These are phyloP conservation scores for Callionymus lyra DNA, from an alignment of 2,113 vertebrate genomes.

Conservation along the genomic window DNA sequence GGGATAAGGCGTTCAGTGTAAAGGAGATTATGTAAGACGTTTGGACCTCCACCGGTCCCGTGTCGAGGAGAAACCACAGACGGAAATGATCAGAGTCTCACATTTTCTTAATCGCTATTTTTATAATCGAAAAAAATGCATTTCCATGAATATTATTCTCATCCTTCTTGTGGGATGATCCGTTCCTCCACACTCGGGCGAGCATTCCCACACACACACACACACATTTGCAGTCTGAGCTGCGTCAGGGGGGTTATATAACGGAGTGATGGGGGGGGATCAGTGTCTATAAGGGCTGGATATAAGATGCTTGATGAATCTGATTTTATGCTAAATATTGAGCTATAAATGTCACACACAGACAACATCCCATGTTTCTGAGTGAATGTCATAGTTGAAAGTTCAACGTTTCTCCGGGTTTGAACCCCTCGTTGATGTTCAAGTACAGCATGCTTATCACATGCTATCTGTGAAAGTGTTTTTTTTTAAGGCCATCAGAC, in stretches of 20 bases:
- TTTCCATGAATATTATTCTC: background rate
- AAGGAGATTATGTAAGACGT: slow-evolving; percentile 52
- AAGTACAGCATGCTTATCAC: slow-evolving; percentile 10
- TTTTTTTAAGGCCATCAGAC: slow-evolving; percentile 3
- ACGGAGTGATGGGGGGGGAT: slow-evolving; percentile 26
- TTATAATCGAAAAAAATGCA: background rate
- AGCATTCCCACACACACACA: slow-evolving; percentile 4
- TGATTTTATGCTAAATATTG: too few species aligned
- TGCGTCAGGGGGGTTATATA: slow-evolving; percentile 64
- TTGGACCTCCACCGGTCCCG: slow-evolving; percentile 30
- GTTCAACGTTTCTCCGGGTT: too few species aligned
- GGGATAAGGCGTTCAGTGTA: slow-evolving; percentile 25
- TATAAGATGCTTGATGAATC: slow-evolving; percentile 9
- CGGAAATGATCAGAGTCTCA: slow-evolving; percentile 21
- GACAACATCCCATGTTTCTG: too few species aligned
- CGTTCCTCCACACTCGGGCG: slow-evolving; percentile 1
- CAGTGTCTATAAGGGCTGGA: slow-evolving; percentile 1
- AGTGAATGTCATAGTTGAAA: too few species aligned
- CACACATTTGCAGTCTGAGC: slow-evolving; percentile 51
- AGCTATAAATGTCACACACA: too few species aligned
- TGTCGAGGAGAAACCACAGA: slow-evolving; percentile 23
- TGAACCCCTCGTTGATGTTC: too few species aligned
- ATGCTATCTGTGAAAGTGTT: slow-evolving; percentile 3
- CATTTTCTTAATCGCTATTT: slow-evolving; percentile 1
- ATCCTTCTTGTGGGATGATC: background rate